phyloP scores from a whole-genome alignment of 2,113 vertebrate genomes.

The Stictonetta naevosa region DNA sequence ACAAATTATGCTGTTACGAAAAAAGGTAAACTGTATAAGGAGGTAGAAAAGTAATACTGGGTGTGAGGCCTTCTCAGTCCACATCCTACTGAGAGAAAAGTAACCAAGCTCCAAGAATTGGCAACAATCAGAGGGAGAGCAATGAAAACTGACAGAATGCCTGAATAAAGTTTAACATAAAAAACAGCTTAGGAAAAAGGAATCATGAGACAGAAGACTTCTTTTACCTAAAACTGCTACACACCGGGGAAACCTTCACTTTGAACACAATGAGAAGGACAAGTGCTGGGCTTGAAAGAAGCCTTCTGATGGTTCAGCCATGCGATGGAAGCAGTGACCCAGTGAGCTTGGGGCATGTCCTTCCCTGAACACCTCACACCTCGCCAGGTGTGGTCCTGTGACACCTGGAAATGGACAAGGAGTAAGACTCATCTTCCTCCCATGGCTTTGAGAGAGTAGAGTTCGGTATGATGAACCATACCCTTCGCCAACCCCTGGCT shows the following conservation, averaged over 20 bases:
- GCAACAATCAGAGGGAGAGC: neutral
- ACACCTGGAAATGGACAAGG: rapidly evolving
- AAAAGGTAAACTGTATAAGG: neutral
- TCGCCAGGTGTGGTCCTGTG: neutral
- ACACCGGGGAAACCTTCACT: neutral
- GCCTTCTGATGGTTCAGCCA: neutral
- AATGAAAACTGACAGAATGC: neutral
- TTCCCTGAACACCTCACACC: too few relatives aligned
- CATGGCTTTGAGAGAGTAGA: rapidly evolving
- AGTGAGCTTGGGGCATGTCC: neutral
- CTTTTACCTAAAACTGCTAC: neutral
- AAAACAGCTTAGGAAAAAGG: neutral
- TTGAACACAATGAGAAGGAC: rapidly evolving
- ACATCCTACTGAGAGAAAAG: neutral
- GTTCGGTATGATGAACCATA: neutral
- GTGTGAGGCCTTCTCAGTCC: neutral
- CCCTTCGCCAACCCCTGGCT: rapidly evolving
- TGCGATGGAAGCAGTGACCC: neutral
- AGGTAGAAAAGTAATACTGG: neutral
- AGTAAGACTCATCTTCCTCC: rapidly evolving
- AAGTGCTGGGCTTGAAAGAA: neutral
- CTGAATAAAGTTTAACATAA: neutral
- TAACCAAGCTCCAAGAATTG: neutral
- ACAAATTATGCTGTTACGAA: neutral
- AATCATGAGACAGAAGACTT: neutral